A percentile compares a stretch with the other conserved stretches of the same genome.
Conservation (phyloP, 2,797 vertebrate genomes). For the Notamacropus eugenii region DNA sequence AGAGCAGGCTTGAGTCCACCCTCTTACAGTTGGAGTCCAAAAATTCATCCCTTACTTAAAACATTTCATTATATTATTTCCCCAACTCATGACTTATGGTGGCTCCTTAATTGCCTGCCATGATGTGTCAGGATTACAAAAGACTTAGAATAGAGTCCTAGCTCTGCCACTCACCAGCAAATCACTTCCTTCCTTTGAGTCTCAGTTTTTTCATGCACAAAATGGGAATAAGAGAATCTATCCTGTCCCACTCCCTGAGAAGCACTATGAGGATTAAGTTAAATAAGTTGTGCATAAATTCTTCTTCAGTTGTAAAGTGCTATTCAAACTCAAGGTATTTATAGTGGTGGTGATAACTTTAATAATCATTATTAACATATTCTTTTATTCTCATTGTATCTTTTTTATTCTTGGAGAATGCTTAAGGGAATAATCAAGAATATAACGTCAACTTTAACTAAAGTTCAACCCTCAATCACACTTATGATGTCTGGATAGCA, state of each 20-base stretch:
- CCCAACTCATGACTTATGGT: not conserved
- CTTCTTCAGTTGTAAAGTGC: not conserved
- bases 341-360: not conserved
- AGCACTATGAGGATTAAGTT: not conserved
- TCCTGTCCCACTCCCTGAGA: not conserved
- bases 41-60: not conserved
- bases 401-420: not conserved
- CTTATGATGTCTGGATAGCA: not conserved
- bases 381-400: not conserved
- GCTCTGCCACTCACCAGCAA: not conserved
- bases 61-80: not conserved
- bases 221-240: not conserved
- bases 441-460: not conserved
- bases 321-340: not conserved
- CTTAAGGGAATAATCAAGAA: not conserved
- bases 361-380: not conserved
- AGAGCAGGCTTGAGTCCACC: conserved; percentile 14
- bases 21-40: not conserved
- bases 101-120: not conserved
- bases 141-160: not conserved
- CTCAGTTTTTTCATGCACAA: not conserved
- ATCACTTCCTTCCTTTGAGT: not conserved
- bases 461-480: not conserved
- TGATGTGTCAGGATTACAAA: not conserved
- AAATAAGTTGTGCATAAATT: not conserved